A percentile compares a stretch with the other conserved stretches of the same genome.
phyloP scores from a whole-genome alignment of 2,888 invertebrate genomes.

The Leptopilina syphax region DNA sequence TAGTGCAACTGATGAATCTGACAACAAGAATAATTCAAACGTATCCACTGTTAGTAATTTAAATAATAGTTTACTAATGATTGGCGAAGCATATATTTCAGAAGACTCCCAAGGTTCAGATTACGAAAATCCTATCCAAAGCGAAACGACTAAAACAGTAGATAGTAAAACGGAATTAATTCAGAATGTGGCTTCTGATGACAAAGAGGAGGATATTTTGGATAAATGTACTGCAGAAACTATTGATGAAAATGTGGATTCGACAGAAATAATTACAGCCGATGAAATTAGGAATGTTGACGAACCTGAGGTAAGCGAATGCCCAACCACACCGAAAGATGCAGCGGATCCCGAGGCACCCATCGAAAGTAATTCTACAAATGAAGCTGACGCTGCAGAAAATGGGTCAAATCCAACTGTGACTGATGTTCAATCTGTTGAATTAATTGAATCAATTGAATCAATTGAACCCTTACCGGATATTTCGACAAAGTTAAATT shows the following conservation, averaged over 20 bases:
- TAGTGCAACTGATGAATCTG: neutral
- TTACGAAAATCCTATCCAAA: slow-evolving; percentile 11
- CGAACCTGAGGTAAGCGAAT: neutral
- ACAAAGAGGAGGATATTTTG: too few species aligned
- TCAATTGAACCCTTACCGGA: neutral
- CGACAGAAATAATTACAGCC: neutral
- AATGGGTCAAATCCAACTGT: too few species aligned
- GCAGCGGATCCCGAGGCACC: neutral
- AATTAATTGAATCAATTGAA: neutral
- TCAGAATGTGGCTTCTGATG: too few species aligned
- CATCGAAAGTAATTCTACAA: too few species aligned
- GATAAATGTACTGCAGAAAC: neutral
- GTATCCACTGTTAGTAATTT: slow-evolving; percentile 44
- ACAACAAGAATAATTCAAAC: slow-evolving; percentile 34
- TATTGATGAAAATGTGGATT: neutral
- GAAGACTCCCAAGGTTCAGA: slow-evolving; percentile 65
- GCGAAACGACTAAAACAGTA: neutral
- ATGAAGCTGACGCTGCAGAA: too few species aligned
- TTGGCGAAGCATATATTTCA: slow-evolving; percentile 67
- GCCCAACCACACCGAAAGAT: neutral
- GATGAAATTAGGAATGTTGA: neutral
- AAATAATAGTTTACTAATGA: slow-evolving; percentile 66
- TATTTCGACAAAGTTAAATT: too few species aligned
- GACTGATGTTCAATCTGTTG: neutral
- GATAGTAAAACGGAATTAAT: neutral